Percentiles rank a stretch among this genome's conserved stretches.
phyloP scores from a whole-genome alignment of 1,140 invertebrate genomes.

The Globodera rostochiensis region DNA sequence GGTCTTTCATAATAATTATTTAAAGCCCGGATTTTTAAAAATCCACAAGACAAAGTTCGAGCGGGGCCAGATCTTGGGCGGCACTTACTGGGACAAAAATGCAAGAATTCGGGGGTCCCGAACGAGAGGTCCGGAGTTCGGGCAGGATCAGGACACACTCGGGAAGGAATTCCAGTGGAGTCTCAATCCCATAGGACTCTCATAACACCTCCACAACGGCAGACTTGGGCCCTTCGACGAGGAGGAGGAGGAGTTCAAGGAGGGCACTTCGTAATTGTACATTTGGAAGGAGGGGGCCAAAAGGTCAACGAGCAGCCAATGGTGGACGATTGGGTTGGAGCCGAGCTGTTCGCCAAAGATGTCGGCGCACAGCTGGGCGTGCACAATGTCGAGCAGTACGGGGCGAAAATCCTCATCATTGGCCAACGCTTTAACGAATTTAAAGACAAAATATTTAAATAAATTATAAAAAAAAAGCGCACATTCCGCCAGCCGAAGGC shows the following conservation, averaged over 20 bases:
- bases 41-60: too few relatives aligned
- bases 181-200: not conserved
- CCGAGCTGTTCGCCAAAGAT: conserved; percentile 3
- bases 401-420: conserved; percentile 41
- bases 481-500: conserved; percentile 47
- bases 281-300: not conserved
- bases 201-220: conserved; percentile 41
- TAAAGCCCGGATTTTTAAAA: too few relatives aligned
- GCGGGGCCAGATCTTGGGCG: too few relatives aligned
- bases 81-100: too few relatives aligned
- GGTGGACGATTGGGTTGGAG: conserved; percentile 8
- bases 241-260: too few relatives aligned
- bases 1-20: too few relatives aligned
- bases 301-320: not conserved
- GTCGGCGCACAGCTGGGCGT: conserved; percentile 40
- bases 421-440: conserved; percentile 41
- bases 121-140: too few relatives aligned
- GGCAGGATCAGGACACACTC: too few relatives aligned
- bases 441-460: not conserved
- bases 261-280: not conserved
- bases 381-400: conserved; percentile 43
- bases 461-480: not conserved
- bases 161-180: not conserved
- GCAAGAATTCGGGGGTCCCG: too few relatives aligned
- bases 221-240: conserved; percentile 16